These are phyloP conservation scores for Aphodius sticticus DNA, from an alignment of 2,888 invertebrate genomes.

Conservation along the genomic window DNA sequence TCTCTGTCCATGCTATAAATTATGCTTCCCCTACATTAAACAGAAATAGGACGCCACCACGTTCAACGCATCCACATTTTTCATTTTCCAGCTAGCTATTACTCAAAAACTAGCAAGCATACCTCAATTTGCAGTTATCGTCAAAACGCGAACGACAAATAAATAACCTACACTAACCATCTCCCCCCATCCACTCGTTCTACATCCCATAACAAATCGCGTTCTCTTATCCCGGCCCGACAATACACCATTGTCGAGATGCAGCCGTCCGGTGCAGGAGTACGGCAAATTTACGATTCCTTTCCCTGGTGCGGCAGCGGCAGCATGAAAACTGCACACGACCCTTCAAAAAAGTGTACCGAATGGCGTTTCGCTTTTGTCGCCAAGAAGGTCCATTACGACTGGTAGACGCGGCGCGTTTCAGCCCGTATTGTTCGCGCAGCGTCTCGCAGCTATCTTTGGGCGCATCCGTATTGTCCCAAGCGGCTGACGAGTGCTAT, in stretches of 20 bases:
- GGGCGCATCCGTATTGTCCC: neutral
- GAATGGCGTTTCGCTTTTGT: neutral
- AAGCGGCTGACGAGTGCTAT: neutral
- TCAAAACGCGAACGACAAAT: neutral
- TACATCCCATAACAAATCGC: constrained; percentile 4
- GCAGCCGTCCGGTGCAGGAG: neutral
- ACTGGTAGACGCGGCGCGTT: neutral
- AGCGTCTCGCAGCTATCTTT: neutral
- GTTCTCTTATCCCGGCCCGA: neutral
- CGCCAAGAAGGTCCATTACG: neutral
- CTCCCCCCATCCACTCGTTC: neutral
- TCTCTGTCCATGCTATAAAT: neutral
- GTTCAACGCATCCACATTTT: neutral
- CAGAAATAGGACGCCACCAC: neutral
- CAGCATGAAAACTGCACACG: neutral
- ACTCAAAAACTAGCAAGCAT: neutral
- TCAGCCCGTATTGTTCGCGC: neutral
- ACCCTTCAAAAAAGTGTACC: neutral
- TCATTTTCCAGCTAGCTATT: neutral
- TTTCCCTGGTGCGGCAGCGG: neutral
- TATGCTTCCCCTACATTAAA: neutral
- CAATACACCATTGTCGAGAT: neutral
- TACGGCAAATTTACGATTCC: neutral
- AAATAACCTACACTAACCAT: neutral
- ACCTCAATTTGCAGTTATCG: neutral